Evolutionary conservation across 37 sponge, comb jelly and placozoan genomes (phyloP), one percentile per base, ranked within the genome.

Genomic region (Geodia barretti): DNA sequence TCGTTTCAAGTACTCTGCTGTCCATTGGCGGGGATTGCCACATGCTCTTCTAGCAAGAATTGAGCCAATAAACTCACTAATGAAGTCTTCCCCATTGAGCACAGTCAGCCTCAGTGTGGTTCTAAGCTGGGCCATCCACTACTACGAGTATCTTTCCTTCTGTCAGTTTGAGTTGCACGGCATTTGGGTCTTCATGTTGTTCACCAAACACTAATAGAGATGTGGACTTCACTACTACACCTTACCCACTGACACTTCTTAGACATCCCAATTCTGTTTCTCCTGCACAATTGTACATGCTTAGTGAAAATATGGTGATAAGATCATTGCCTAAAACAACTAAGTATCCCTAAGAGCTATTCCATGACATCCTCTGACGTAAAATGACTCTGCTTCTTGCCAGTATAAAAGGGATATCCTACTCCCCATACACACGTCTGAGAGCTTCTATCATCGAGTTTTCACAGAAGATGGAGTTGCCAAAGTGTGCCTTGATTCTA

Each of bases 21-120:
- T 86, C 86, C 21, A 35, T 86, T 21, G 86, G 86, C 29, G 72
- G 79, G 86, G 86, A 86, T 43, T 64, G 1, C 86, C 78, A 67
- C 30, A 79, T 19, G 74, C 79, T 58, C 42, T 86, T 59, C 79
- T 79, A 80, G 36, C 30, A 3, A 29, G 68, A 24, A 65, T 75
- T 24, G 4, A 62, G 3, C 9, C 4, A 5, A 5, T 62, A 5
- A 28, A n/a, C 64, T 5, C 24, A 5, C 8, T n/a, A 62, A 3
- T 28, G 9, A 28, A 5, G 64, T 28, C 26, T n/a, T 35, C 8
- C 19, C 42, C 35, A 38, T 41, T 23, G 34, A 67, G 5, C 76
- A 83, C 38, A 63, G 38, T 42, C 74, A 82, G 62, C 85, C 85
- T 36, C 41, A 36, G 70, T 72, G 70, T 59, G 85, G 85, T 11